Conservation (phyloP, 2,888 invertebrate genomes). For the Ectemnius continuus region DNA sequence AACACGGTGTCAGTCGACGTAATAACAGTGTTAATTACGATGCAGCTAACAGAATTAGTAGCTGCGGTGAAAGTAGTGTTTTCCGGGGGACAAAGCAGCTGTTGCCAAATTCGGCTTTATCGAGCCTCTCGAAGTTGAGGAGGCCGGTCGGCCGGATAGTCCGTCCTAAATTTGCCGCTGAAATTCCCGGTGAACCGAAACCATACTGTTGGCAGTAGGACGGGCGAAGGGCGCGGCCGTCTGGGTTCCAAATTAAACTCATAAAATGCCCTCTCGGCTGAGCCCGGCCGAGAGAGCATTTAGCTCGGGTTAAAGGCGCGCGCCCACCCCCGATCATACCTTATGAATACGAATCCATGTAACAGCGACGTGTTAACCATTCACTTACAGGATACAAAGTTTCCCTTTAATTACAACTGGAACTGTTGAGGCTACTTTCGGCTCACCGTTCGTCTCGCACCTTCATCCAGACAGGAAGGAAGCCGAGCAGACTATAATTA, state of each 20-base stretch:
- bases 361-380: no score
- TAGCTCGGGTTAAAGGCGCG: constrained; percentile 33
- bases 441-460: not conserved
- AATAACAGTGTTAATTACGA: constrained; percentile 46
- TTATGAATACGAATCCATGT: not conserved
- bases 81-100: constrained; percentile 51
- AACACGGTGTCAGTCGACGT: not conserved
- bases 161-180: constrained; percentile 54
- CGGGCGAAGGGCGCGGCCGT: constrained; percentile 32
- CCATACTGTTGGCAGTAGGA: constrained; percentile 47
- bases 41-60: constrained; percentile 21
- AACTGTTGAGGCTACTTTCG: not conserved
- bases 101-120: constrained; percentile 51
- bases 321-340: constrained; percentile 16
- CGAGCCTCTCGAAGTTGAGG: constrained; percentile 39
- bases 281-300: constrained; percentile 42
- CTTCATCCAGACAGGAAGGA: not conserved
- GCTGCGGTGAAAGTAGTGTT: constrained; percentile 19
- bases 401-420: no score
- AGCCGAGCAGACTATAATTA: constrained; percentile 58
- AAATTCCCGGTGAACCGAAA: constrained; percentile 67
- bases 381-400: no score
- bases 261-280: constrained; percentile 67
- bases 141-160: constrained; percentile 1
- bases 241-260: constrained; percentile 72